Percentiles rank a stretch among this genome's conserved stretches.
Evolutionary conservation across 2,888 invertebrate genomes (phyloP).

Genomic region (Drepana falcataria): DNA sequence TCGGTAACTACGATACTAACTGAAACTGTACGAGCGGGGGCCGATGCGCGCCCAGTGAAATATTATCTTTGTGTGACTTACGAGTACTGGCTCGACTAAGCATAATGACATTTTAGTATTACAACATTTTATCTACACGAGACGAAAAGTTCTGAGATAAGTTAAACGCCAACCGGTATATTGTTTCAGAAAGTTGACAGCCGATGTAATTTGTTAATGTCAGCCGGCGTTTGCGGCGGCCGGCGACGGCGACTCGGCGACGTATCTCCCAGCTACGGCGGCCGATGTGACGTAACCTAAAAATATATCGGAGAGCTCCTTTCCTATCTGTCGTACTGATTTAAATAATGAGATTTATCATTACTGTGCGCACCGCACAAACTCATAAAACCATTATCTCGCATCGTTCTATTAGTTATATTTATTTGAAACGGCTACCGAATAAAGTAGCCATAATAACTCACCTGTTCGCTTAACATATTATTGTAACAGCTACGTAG

Average conservation of each 20-base stretch:
- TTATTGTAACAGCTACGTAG: background rate
- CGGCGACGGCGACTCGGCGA: conserved; percentile 32
- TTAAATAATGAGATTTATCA: conserved; percentile 65
- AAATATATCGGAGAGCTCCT: conserved; percentile 51
- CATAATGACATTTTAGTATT: conserved; percentile 78
- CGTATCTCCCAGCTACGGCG: conserved; percentile 32
- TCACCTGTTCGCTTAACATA: conserved; percentile 48
- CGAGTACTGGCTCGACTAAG: conserved; percentile 55
- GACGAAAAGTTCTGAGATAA: conserved; percentile 74
- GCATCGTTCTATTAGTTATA: conserved; percentile 53
- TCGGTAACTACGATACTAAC: conserved; percentile 58
- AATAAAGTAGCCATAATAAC: conserved; percentile 51
- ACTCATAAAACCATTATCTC: conserved; percentile 50
- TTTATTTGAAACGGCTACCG: conserved; percentile 54
- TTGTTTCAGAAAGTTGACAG: conserved; percentile 75
- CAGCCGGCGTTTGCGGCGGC: conserved; percentile 42
- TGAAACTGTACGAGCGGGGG: conserved; percentile 49
- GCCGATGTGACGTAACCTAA: conserved; percentile 55
- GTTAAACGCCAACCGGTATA: conserved; percentile 75
- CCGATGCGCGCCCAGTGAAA: conserved; percentile 53
- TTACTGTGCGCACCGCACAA: conserved; percentile 42
- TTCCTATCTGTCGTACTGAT: conserved; percentile 52
- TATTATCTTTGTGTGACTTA: conserved; percentile 66
- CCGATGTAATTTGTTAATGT: conserved; percentile 75
- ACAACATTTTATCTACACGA: conserved; percentile 74